Conservation (phyloP, 2,888 invertebrate genomes). For the Acleris sparsana region DNA sequence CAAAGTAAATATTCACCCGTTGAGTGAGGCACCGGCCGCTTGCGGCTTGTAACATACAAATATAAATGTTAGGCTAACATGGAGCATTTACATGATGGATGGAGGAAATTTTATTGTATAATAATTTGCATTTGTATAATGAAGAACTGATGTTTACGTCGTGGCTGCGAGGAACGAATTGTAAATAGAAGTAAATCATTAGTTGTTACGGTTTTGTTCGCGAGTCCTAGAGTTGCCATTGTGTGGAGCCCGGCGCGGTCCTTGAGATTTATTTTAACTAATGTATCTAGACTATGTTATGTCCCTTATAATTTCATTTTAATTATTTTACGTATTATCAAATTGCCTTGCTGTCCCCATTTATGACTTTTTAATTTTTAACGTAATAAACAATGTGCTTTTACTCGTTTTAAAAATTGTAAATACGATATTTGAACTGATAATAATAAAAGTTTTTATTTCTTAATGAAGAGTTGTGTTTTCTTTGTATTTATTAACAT, state of each 20-base stretch:
- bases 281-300: conserved; percentile 50
- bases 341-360: conserved; percentile 16
- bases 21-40: conserved; percentile 75
- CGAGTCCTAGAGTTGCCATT: conserved; percentile 70
- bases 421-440: conserved; percentile 85
- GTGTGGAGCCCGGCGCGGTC: conserved; percentile 27
- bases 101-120: conserved; percentile 60
- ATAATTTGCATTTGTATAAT: conserved; percentile 62
- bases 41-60: conserved; percentile 52
- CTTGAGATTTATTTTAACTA: conserved; percentile 63
- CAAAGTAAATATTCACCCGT: conserved; percentile 68
- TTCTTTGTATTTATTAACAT: conserved; percentile 38
- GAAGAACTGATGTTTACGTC: conserved; percentile 54
- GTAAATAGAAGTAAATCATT: conserved; percentile 53
- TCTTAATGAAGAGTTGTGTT: conserved; percentile 71
- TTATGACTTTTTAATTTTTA: conserved; percentile 51
- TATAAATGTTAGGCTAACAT: conserved; percentile 54
- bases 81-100: conserved; percentile 67
- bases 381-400: conserved; percentile 80
- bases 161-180: conserved; percentile 50
- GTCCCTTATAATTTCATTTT: conserved; percentile 60
- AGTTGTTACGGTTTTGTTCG: conserved; percentile 55
- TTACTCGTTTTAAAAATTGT: conserved; percentile 81
- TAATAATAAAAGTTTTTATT: conserved; percentile 84
- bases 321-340: conserved; percentile 43